Evolutionary conservation across 2,113 vertebrate species (phyloP).

Genomic region (Apistogramma diplotaenia): DNA sequence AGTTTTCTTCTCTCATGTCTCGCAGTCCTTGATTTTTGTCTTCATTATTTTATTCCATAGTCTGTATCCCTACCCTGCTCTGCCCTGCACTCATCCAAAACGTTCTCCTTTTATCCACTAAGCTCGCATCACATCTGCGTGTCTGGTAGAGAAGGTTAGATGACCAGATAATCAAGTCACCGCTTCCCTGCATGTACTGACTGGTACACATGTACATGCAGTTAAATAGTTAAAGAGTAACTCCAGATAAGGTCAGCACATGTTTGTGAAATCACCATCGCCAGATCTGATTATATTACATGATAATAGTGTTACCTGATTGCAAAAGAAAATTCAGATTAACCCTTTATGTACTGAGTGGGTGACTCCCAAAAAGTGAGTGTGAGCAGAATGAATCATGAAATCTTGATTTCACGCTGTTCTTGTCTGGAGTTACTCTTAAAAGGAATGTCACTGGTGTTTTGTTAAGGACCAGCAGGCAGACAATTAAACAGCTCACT

Average conservation of each 20-base stretch:
- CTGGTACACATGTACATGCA: neutral
- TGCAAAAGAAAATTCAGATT: too few species aligned
- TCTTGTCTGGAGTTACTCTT: too few species aligned
- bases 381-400: too few species aligned
- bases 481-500: conserved; percentile 4
- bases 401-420: too few species aligned
- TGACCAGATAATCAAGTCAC: conserved; percentile 16
- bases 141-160: conserved; percentile 20
- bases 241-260: too few species aligned
- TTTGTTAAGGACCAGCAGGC: conserved; percentile 17
- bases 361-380: too few species aligned
- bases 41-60: conserved; percentile 12
- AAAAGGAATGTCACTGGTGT: conserved; percentile 7
- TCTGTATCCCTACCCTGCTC: conserved; percentile 12
- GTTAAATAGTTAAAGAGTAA: neutral
- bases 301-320: too few species aligned
- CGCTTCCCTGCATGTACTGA: neutral
- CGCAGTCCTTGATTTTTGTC: conserved; percentile 23
- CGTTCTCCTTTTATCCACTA: conserved; percentile 12
- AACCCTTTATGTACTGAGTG: too few species aligned
- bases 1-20: conserved; percentile 5
- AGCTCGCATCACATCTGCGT: conserved; percentile 11
- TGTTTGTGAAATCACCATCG: too few species aligned
- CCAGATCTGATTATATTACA: too few species aligned
- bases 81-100: neutral